Base-by-base conservation (phyloP, 2,888 invertebrate species). In the Pyralis farinalis region DNA sequence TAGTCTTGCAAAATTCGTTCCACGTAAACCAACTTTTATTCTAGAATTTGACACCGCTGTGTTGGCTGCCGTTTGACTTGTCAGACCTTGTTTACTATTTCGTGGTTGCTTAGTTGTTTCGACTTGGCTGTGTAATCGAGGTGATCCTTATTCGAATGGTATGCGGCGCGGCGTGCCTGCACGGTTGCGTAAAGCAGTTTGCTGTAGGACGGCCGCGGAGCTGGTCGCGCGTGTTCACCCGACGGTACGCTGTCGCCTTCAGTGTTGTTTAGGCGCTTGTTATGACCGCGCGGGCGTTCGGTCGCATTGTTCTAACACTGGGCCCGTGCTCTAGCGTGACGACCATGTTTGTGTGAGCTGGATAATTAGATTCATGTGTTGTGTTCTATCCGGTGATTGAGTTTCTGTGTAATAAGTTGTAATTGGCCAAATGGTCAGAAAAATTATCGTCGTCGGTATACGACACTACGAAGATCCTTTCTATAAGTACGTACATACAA, bases 391-490 rank as follows among this genome's bases (percentile, higher is more conserved):
- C 47, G 58, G 74, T 69, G 66, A 56, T 64, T 58, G 59, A 58
- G 63, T 71, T 67, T 65, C 58, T 63, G 58, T 61, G 64, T 39
- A 48, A 42, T 50, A 46, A 38, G 53, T 56, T 64, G 65, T 51
- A 56, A 55, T 63, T 53, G 53, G 48, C 58, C 71, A 76, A 75
- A 86, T 86, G 86, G 86, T 86, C 80, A 68, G 82, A 53, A 86
- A 86, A 68, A 86, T 86, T 53, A 82, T 85, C 56, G 86, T 86
- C 34, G 71, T 86, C 49, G 86, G 86, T 45, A 77, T 86, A 63
- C 80, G 76, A 43, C 80, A 86, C 52, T 87, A 87, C 52, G 86
- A 87, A 58, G 86, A 87, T 67, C 86, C 86, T 32, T 87, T 84
- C 63, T 84, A 87, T 63, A 84, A 84, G 83, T 85, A 74, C 62